Conservation (phyloP, 92 coral and sea anemone species). For the Phymanthus crucifer region DNA sequence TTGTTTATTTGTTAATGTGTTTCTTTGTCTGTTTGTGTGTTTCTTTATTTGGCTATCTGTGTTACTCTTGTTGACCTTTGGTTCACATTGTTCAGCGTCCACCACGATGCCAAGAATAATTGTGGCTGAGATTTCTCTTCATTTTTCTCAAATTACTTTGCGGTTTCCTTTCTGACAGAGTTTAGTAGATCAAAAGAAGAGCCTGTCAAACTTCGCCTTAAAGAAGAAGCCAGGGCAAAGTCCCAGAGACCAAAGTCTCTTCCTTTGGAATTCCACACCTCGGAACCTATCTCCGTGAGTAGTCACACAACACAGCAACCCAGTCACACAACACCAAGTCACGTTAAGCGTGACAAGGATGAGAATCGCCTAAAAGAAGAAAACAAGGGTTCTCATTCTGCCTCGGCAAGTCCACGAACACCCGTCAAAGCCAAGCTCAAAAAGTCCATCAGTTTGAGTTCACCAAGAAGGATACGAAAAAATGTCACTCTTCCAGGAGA, state of each 20-base stretch:
- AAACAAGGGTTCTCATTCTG: constrained; percentile 19
- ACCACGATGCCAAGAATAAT: too few relatives aligned
- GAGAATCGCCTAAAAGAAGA: constrained; percentile 25
- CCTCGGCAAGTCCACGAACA: constrained; percentile 29
- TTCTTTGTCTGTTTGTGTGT: too few relatives aligned
- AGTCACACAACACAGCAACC: constrained; percentile 16
- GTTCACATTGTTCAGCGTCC: too few relatives aligned
- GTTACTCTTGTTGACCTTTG: too few relatives aligned
- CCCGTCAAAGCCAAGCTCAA: constrained; percentile 52
- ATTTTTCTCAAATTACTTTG: too few relatives aligned
- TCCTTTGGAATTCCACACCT: constrained; percentile 30
- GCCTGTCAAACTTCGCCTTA: constrained; percentile 22
- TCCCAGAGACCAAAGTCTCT: constrained; percentile 61
- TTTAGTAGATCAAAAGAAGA: background rate
- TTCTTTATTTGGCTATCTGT: too few relatives aligned
- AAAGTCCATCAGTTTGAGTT: constrained; percentile 65
- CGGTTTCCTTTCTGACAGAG: background rate
- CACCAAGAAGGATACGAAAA: constrained; percentile 55
- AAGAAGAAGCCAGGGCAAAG: constrained; percentile 36
- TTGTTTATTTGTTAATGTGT: too few relatives aligned
- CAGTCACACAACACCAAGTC: constrained; percentile 11
- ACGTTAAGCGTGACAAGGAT: constrained; percentile 13
- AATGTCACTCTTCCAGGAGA: constrained; percentile 45
- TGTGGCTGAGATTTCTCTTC: too few relatives aligned
- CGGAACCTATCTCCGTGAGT: background rate